Conservation (phyloP, 1,140 invertebrate genomes). For the honey bee (Apis mellifera) region Amel_HAv3.1 CM009942.2:10317501-10318000, state of each 20-base stretch:
- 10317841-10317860: constrained; percentile 14
- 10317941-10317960: not conserved
- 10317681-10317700: constrained; percentile 27
- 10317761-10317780: constrained; percentile 48
- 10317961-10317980: constrained; percentile 2
- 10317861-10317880: constrained; percentile 33
- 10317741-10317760: constrained; percentile 44
- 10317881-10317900: constrained; percentile 1
- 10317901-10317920: constrained; percentile 1
- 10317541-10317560: too few relatives aligned
- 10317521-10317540: too few relatives aligned
- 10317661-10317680: not conserved
- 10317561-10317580: too few relatives aligned
- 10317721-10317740: constrained; percentile 23
- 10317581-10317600: too few relatives aligned
- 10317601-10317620: not conserved
- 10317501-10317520: too few relatives aligned
- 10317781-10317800: constrained; percentile 60
- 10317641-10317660: constrained; percentile 11
- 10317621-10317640: not conserved
- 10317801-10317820: constrained; percentile 18
- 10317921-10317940: not conserved
- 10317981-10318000: not conserved
- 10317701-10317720: constrained; percentile 23
- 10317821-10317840: constrained; percentile 50